Base-by-base conservation (phyloP, 1,140 invertebrate genomes). In the Tetragnatha versicolor region DNA sequence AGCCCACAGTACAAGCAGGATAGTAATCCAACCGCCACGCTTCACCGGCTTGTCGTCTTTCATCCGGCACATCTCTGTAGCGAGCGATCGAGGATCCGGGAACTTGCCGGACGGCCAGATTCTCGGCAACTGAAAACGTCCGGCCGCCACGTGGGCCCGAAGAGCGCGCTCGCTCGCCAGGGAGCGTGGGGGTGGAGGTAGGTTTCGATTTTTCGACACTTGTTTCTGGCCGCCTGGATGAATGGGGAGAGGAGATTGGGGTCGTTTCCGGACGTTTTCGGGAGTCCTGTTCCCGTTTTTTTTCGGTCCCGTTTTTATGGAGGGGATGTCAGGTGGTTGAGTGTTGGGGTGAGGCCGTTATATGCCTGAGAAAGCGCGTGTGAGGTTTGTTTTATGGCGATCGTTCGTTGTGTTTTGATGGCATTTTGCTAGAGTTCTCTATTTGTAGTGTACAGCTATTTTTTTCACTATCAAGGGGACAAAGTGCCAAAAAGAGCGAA, bases 131-230 rank as follows among this genome's bases (percentile, higher is more conserved):
- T 75, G 72, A 75, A 63, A 22, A 42, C 22, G n/a, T 22, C 29
- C 12, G 7, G 20, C 7, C 29, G 53, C 12, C 33, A 39, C 17
- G 25, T 31, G 45, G 25, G 20, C 55, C 17, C 45, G 45, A 22
- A 37, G 47, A 39, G 39, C 72, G 63, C 72, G 72, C 42, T 20
- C 58, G n/a, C 42, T 75, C 72, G 72, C 58, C 20, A 75, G 72
- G 63, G 72, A 49, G 72, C 72, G 72, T 58, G 58, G 42, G 27
- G 51, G 72, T 37, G 58, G 69, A 14, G 10, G 31, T 39, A 27
- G 66, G 35, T 73, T 73, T 60, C 51, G 68, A 60, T 37, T 60
- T 73, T 60, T 70, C 51, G 31, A 37, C n/a, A 3, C 20, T 22
- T 20, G n/a, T n/a, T 22, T 51, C 49, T n/a, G n/a, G n/a, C 25